Base-by-base conservation (phyloP, 2,113 vertebrate species). In the Octodon degus region DNA sequence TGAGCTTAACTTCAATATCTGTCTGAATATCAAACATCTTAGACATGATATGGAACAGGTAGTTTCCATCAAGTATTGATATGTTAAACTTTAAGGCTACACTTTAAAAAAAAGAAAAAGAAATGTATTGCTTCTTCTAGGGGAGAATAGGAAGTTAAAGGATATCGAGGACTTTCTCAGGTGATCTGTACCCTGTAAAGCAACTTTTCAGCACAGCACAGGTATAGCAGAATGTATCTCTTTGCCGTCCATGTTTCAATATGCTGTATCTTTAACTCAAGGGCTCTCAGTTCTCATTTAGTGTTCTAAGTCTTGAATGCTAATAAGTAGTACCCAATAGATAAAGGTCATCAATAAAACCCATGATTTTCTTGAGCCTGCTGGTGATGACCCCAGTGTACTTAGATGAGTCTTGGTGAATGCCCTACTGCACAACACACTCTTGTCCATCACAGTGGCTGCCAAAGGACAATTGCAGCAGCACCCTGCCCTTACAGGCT, bases 191-290 rank as follows among this genome's bases (percentile, higher is more conserved):
- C 81, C 91, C 87, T 67, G 43, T 53, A 53, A 53, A 95, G 90
- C 92, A 58, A 65, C 81, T 82, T 80, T 83, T 84, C 95, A 96
- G 94, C 96, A 92, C 93, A 50, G n/a, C 68, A n/a, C 47, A 27
- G 67, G 24, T 86, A 98, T 99, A 99, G 97, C 99, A 99, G 98
- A 99, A 97, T 27, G 99, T 99, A 98, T 99, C 99, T 77, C 99
- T 99, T 99, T 97, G 99, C 99, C 97, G 99, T 99, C 99, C 99
- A 97, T 43, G 99, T 99, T 97, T 99, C 99, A 84, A 99, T 99
- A 95, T 99, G 99, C 97, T 99, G 99, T 97, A 99, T 99, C 97
- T 99, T 99, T 97, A 99, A 99, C 96, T 99, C 99, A 97, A 99
- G 96, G 19, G 99, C 99, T 3, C 99, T 99, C 97, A 99, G 97